These are phyloP conservation scores for Tenthredo scrophulariae DNA, from an alignment of 2,888 invertebrate species.

Conservation along the genomic window DNA sequence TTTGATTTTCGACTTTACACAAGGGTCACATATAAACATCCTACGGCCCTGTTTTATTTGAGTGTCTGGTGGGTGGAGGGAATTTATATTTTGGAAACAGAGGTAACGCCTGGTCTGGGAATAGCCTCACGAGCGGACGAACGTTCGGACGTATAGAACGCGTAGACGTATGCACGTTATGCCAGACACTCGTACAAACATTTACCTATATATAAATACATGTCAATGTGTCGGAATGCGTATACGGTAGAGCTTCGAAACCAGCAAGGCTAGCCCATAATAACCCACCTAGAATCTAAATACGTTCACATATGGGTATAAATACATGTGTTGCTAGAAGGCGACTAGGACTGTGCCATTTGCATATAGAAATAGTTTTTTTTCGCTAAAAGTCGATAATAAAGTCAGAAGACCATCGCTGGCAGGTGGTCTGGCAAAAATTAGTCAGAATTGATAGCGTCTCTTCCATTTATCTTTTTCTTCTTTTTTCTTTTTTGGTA, in stretches of 20 bases:
- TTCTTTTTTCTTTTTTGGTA: neutral
- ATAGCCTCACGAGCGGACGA: conserved; percentile 59
- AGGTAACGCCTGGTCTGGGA: conserved; percentile 68
- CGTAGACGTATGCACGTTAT: conserved; percentile 24
- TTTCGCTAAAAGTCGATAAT: neutral
- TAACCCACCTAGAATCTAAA: conserved; percentile 20
- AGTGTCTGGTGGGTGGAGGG: conserved; percentile 62
- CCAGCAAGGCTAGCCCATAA: neutral
- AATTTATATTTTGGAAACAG: conserved; percentile 71
- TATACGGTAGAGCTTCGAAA: neutral
- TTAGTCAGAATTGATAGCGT: neutral
- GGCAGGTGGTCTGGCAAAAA: neutral
- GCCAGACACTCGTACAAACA: conserved; percentile 19
- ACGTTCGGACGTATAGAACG: conserved; percentile 60
- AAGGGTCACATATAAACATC: neutral
- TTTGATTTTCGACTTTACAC: neutral
- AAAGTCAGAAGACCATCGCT: neutral
- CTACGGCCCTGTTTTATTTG: conserved; percentile 64
- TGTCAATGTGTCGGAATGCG: neutral
- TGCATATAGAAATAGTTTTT: neutral
- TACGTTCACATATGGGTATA: conserved; percentile 12
- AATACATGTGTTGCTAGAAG: neutral
- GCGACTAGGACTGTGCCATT: neutral
- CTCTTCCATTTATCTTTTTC: neutral
- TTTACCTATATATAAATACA: neutral